Evolutionary conservation across 2,113 vertebrate species (phyloP).

Genomic region (Platysteira castanea): DNA sequence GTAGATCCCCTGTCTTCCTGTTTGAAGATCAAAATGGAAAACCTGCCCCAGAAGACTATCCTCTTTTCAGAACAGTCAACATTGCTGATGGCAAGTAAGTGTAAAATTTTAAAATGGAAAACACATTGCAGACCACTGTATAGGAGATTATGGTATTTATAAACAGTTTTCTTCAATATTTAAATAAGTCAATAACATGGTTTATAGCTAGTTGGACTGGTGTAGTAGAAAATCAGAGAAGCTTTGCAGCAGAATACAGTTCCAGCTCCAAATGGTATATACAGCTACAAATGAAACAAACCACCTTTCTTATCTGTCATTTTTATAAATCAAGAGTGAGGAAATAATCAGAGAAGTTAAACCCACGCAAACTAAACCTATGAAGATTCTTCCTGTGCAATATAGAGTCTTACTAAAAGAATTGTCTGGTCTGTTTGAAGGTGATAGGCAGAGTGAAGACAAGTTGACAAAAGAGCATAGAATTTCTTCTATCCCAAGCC

Average conservation of each 20-base stretch:
- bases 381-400: neutral
- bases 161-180: neutral
- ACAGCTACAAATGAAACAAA: neutral
- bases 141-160: neutral
- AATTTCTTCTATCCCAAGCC: neutral
- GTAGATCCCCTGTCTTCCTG: conserved; percentile 92
- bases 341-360: neutral
- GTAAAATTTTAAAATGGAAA: neutral
- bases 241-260: neutral
- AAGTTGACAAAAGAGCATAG: neutral
- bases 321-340: neutral
- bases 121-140: neutral
- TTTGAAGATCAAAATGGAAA: conserved; percentile 94
- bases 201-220: neutral
- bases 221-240: neutral
- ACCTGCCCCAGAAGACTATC: conserved; percentile 92
- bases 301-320: neutral
- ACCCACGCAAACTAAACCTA: neutral
- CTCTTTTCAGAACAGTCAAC: conserved; percentile 89
- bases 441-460: neutral
- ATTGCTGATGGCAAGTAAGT: conserved; percentile 95
- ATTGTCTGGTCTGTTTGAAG: neutral
- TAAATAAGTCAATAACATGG: neutral
- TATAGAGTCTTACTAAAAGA: neutral
- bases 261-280: neutral